Base-by-base conservation (phyloP, 2,797 vertebrate genomes). In the Neosalanx taihuensis region DNA sequence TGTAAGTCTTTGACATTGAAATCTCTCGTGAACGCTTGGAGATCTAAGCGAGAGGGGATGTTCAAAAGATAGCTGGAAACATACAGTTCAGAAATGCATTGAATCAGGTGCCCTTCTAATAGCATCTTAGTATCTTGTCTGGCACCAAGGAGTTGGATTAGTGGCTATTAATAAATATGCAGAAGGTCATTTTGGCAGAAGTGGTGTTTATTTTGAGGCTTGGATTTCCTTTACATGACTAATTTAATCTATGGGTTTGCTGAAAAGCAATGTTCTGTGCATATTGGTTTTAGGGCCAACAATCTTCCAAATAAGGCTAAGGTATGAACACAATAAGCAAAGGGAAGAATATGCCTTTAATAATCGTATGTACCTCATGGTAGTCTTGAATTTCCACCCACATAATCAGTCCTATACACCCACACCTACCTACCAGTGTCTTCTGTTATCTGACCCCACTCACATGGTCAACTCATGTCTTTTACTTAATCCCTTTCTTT, bases 41-140 rank as follows among this genome's bases (percentile, higher is more conserved):
- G 9, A 65, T 17, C 7, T 41, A 49, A 12, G 20, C 15, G 5
- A n/a, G 33, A 41, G 12, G 64, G 23, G 64, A 46, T 3, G 41
- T 18, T 20, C 41, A 72, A 35, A 1, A 37, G 57, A 72, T 53
- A 56, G 63, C 72, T 33, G 23, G 30, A 74, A 71, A 81, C 66
- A 83, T 75, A 77, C 69, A 12, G 41, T 46, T 63, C 67, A 79
- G 56, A 64, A 30, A 58, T 26, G 74, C 75, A 64, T 74, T 51
- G 5, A 65, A 79, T 63, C 62, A 81, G 79, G 60, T 67, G 30
- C 80, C 72, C 62, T 60, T 49, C 60, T 46, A 58, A 80, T 56
- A 79, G 67, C 6, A 35, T 51, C 76, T 79, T 75, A 75, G 74
- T 80, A 77, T 80, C 74, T 69, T 69, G 67, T 67, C 71, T 76